These are phyloP conservation scores for Steinernema feltiae DNA, from an alignment of 1,140 invertebrate species.

Conservation along the genomic window DNA sequence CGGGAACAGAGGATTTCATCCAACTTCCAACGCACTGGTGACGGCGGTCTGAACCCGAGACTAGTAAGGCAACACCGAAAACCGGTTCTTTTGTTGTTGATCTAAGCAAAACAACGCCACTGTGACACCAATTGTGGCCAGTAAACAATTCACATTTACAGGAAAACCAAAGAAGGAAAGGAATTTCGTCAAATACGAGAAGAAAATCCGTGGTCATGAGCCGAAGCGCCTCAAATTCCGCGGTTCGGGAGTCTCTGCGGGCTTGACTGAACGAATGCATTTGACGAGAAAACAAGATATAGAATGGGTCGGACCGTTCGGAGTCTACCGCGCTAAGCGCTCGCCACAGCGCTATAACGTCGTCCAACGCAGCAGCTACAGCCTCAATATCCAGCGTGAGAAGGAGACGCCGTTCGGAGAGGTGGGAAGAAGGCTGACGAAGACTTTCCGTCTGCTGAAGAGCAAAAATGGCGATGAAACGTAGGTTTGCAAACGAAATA, in stretches of 20 bases:
- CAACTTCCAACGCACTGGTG: too few relatives aligned
- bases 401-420: neutral
- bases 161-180: neutral
- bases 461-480: neutral
- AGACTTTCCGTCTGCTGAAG: neutral
- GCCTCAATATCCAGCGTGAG: neutral
- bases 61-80: too few relatives aligned
- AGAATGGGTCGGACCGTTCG: neutral
- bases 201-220: neutral
- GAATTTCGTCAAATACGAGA: neutral
- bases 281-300: neutral
- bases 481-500: neutral
- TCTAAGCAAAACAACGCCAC: too few relatives aligned
- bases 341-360: neutral
- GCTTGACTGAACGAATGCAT: too few relatives aligned
- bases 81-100: too few relatives aligned
- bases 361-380: neutral
- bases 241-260: neutral
- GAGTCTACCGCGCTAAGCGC: neutral
- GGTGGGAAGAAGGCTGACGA: neutral
- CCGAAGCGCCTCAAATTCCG: neutral
- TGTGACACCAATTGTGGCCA: too few relatives aligned
- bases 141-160: too few relatives aligned
- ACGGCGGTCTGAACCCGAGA: too few relatives aligned
- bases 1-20: too few relatives aligned